Conservation (phyloP, 2,113 vertebrate genomes). For the Pituophis catenifer region DNA sequence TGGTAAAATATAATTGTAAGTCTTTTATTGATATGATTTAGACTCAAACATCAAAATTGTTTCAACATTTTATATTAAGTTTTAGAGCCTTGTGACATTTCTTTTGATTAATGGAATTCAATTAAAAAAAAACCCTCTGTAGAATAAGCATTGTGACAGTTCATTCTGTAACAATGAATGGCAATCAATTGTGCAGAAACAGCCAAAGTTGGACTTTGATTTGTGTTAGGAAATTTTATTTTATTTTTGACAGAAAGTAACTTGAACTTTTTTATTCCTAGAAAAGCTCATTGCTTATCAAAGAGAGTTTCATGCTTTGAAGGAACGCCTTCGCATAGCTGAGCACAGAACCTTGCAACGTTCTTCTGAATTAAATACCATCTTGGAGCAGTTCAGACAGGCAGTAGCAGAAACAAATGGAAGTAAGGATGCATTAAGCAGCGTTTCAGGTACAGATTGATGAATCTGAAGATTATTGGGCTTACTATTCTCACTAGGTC, state of each 20-base stretch:
- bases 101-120: neutral
- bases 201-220: neutral
- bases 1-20: neutral
- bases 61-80: neutral
- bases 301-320: constrained; percentile 92
- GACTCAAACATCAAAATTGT: neutral
- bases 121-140: neutral
- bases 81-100: neutral
- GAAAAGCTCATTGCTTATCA: constrained; percentile 95
- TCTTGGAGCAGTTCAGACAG: constrained; percentile 89
- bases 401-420: constrained; percentile 90
- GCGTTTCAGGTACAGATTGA: constrained; percentile 82
- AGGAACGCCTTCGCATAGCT: constrained; percentile 92
- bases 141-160: neutral
- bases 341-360: constrained; percentile 94
- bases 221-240: neutral
- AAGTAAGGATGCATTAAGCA: constrained; percentile 84
- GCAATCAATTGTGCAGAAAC: neutral
- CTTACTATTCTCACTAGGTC: neutral
- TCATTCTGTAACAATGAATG: neutral
- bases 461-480: neutral
- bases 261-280: constrained; percentile 42
- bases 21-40: neutral
- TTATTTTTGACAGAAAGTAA: constrained; percentile 11
- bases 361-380: constrained; percentile 89